Evolutionary conservation across 2,888 invertebrate genomes (phyloP), one percentile per base, ranked within the genome.

Genomic region (Willowsia nigromaculata): DNA sequence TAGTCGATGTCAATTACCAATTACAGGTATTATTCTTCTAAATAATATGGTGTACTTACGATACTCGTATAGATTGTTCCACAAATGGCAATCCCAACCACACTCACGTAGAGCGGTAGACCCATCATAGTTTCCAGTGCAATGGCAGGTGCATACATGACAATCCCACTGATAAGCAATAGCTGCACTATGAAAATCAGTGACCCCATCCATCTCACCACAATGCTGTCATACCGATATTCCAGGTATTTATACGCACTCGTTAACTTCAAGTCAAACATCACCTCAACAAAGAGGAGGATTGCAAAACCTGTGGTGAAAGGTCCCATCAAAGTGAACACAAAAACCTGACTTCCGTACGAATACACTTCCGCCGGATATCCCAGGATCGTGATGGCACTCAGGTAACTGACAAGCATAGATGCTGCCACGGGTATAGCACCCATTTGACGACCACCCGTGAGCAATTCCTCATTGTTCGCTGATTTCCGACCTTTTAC

Each of bases 31-130:
- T 53, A 27, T 27, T 5, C 18, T 65, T 30, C 7, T 25, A 59
- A 59, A 7, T 62, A 11, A 13, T 27, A 15, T 15, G 4, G 11
- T 43, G 1, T 7, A 80, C 90, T 84, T 80, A 91, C 92, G 62
- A 93, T 91, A 43, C 92, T 91, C 0, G 93, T 93, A 87, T 93
- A 93, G n/a, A 92, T 86, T 1, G 92, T 92, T 2, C 90, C 92
- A 90, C 91, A 91, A 59, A 92, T 78, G n/a, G 91, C 93, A 37
- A 93, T 90, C 9, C 92, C 92, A 50, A 92, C 33, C 0, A 92
- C 90, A 43, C 91, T 91, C 62, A 91, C 89, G 92, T 92, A 93
- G 30, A 92, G 11, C 53, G 91, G 85, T n/a, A 93, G 56, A 18
- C 92, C 92, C 90, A 91, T 78, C 81, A 92, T 90, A 0, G 92